These are phyloP conservation scores for Pristionchus exspectatus DNA, from an alignment of 2,888 invertebrate genomes.

Conservation along the genomic window DNA sequence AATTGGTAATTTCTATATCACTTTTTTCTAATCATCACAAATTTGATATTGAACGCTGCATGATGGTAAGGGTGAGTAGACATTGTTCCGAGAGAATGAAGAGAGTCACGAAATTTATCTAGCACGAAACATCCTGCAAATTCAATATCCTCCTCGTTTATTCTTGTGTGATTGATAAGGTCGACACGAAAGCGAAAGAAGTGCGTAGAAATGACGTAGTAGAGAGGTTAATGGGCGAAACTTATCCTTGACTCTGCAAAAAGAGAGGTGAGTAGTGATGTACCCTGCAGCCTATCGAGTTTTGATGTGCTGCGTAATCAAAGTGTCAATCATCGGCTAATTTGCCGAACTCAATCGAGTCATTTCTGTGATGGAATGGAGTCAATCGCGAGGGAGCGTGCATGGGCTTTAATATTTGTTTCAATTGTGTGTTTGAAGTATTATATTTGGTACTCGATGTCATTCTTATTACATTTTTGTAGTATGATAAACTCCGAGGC, in stretches of 20 bases:
- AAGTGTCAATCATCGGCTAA: neutral
- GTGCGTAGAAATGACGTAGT: conserved; percentile 23
- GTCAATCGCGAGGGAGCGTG: neutral
- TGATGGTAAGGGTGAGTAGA: neutral
- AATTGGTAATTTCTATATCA: no score
- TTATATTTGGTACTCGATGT: neutral
- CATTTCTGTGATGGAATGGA: neutral
- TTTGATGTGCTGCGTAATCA: neutral
- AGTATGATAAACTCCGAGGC: no score
- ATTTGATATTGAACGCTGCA: neutral
- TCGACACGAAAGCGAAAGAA: neutral
- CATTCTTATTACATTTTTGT: no score
- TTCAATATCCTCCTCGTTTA: neutral
- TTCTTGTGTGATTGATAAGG: conserved; percentile 24
- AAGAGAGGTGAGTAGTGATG: neutral
- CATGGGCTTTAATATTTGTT: no score
- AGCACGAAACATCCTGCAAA: neutral
- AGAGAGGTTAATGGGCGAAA: conserved; percentile 8
- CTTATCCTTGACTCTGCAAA: conserved; percentile 48
- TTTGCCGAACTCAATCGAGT: neutral
- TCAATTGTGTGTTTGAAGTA: neutral
- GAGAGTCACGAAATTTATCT: neutral
- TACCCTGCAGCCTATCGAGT: neutral
- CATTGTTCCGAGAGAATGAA: neutral
- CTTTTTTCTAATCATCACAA: no score